Base-by-base conservation (phyloP, 1,140 invertebrate species). In the Panagrolaimus sp. region DNA sequence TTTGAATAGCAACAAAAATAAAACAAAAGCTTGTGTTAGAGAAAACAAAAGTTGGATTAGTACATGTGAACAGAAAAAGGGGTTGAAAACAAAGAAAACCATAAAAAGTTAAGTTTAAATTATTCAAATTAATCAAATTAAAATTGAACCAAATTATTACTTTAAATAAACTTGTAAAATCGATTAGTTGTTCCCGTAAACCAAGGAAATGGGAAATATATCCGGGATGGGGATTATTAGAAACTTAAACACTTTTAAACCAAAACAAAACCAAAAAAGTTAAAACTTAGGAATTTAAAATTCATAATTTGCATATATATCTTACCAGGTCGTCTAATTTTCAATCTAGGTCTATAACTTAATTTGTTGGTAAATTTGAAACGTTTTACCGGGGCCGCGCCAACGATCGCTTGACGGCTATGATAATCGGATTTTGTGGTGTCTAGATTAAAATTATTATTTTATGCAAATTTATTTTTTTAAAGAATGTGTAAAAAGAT, bases 321-420 rank as follows among this genome's bases (percentile, higher is more conserved):
- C 17, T 65, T 70, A 75, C 77, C 72, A 5, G 77, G 75, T 62
- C 67, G 28, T 17, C 75, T 55, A 28, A 76, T 76, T 45, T 67
- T 73, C 21, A 76, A 55, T 15, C 75, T 52, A 17, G 75, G 75
- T 17, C 75, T 62, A 43, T 68, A 77, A 44, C 55, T 63, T 43
- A 76, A 55, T 71, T 73, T 75, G 45, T 74, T 78, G n/a, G 69
- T 68, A 14, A 76, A 62, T 28, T 73, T 74, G 52, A 76, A 76
- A 12, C 75, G 76, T 8, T 70, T 28, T 46, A 77, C 73, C 10
- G 68, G 32, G 14, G 21, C 26, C 46, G 65, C 43, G n/a, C 70
- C 58, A 58, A 21, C 52, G 17, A 58, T 26, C n/a, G n/a, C n/a
- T 45, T 74, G 65, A 26, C 55, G 74, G 43, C 71, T 75, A 46